These are phyloP conservation scores for Agonum fuliginosum DNA, from an alignment of 2,888 invertebrate genomes.

Conservation along the genomic window DNA sequence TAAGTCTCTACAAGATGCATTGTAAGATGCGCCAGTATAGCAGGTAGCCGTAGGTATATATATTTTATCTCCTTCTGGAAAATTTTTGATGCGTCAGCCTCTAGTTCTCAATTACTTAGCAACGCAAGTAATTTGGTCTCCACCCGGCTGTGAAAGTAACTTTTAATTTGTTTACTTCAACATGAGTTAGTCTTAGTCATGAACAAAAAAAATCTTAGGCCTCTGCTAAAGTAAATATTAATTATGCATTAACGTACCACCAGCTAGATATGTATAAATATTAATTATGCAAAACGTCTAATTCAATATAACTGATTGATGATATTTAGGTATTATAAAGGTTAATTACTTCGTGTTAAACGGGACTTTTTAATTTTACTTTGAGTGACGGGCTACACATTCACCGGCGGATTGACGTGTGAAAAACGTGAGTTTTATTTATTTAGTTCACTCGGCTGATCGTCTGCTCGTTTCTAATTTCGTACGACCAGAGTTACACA, in stretches of 20 bases:
- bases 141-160: slow-evolving; percentile 26
- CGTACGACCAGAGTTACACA: too few species aligned
- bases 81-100: neutral
- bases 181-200: slow-evolving; percentile 19
- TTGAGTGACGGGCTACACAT: slow-evolving; percentile 47
- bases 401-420: slow-evolving; percentile 14
- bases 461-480: too few species aligned
- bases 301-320: slow-evolving; percentile 54
- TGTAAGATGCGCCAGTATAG: too few species aligned
- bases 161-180: slow-evolving; percentile 29
- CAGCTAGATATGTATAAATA: slow-evolving; percentile 24
- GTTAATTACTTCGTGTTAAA: slow-evolving; percentile 52
- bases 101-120: too few species aligned
- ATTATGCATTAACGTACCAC: slow-evolving; percentile 18
- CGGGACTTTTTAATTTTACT: slow-evolving; percentile 44
- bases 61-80: too few species aligned
- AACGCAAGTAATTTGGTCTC: too few species aligned
- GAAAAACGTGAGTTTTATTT: too few species aligned
- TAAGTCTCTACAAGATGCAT: too few species aligned
- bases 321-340: slow-evolving; percentile 51
- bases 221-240: slow-evolving; percentile 24
- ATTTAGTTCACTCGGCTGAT: too few species aligned
- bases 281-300: slow-evolving; percentile 53
- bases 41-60: too few species aligned
- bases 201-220: slow-evolving; percentile 5